phyloP scores from a whole-genome alignment of 2,888 invertebrate genomes.

The Chalcis sispes region DNA sequence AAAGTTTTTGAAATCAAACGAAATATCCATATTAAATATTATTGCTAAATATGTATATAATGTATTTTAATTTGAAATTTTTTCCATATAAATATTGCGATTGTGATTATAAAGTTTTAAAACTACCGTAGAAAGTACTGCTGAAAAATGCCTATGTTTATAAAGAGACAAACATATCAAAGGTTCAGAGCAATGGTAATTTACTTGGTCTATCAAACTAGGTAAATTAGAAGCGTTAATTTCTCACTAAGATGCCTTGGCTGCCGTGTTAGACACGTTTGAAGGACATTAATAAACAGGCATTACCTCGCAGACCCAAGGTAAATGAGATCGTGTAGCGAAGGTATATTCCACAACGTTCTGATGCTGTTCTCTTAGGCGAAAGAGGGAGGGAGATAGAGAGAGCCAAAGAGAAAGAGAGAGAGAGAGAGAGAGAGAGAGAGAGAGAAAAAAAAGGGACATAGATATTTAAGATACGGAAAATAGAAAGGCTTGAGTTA shows the following conservation, averaged over 20 bases:
- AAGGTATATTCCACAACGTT: neutral
- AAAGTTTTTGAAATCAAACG: no score
- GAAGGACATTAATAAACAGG: conserved; percentile 33
- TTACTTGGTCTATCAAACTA: conserved; percentile 32
- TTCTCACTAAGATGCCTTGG: conserved; percentile 21
- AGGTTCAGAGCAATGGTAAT: no score
- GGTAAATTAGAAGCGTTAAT: conserved; percentile 47
- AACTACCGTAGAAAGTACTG: no score
- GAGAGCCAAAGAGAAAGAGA: neutral
- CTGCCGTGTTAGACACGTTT: conserved; percentile 2
- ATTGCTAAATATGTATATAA: no score
- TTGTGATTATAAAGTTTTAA: no score
- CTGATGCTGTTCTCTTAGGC: neutral
- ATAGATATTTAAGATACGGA: neutral
- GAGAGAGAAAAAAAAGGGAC: no score
- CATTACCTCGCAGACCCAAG: neutral
- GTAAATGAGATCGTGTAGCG: conserved; percentile 2
- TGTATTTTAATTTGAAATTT: no score
- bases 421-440: no score
- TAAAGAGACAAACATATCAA: no score
- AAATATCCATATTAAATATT: no score
- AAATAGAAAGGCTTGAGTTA: neutral
- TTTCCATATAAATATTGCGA: no score
- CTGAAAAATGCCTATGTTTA: no score
- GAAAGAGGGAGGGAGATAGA: neutral